Base-by-base conservation (phyloP, 2,888 invertebrate genomes). In the Gymnocheta viridis region DNA sequence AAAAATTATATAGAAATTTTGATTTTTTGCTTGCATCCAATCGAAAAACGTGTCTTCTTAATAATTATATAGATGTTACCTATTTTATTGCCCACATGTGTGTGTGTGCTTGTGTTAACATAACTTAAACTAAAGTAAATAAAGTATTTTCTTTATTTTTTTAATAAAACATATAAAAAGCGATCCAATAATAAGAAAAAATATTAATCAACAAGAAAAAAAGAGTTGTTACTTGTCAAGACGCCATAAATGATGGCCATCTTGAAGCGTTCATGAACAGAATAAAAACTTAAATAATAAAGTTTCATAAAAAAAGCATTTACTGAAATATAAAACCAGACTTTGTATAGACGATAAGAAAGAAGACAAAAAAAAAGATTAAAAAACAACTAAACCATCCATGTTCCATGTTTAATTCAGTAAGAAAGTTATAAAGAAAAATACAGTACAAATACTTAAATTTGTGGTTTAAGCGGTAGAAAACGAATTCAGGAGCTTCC, bases 221-320 rank as follows among this genome's bases (percentile, higher is more conserved):
- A 66, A 66, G 74, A 70, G 76, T 72, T 83, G 70, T 72, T 69
- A 76, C 83, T 83, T 80, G 76, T 80, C 83, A 83, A 83, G 79
- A 76, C 27, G 70, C 76, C 79, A 83, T 83, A 83, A 83, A 76
- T 83, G 83, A 83, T 83, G 83, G 79, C 83, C 83, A 83, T 83
- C 70, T 83, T 83, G 66, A 49, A 78, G 38, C n/a, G 62, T 56
- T 41, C 47, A 64, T 64, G 54, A 70, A 10, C 19, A 51, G 22
- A 77, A 58, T 32, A 54, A 82, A 32, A 79, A 70, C 69, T 76
- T 56, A 70, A 77, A 77, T 77, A 70, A 77, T 47, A 66, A 56
- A 47, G 44, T n/a, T 56, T 38, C 58, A 76, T 69, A 62, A 66
- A 82, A 27, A 73, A 49, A 49, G 22, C 22, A 17, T 56, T 35